Percentiles rank a stretch among this genome's conserved stretches.
Conservation (phyloP, 2,113 vertebrate genomes). For the Mirza zaza region DNA sequence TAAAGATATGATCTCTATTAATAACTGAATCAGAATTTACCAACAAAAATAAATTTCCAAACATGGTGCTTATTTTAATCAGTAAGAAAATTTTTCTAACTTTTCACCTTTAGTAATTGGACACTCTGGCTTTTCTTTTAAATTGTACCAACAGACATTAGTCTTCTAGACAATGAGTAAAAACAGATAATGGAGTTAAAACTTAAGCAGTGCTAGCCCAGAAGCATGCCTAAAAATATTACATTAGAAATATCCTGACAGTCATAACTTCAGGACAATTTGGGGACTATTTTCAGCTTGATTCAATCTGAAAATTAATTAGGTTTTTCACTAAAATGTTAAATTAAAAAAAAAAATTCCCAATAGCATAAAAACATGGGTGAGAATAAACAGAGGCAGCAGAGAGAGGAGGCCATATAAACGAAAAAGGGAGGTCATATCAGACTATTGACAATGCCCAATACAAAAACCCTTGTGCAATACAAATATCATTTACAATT, state of each 20-base stretch:
- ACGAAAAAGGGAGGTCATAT: fast-evolving
- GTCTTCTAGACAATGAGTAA: neutral
- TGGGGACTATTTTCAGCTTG: neutral
- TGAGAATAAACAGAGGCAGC: neutral
- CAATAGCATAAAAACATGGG: neutral
- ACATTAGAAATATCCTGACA: neutral
- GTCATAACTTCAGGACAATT: neutral
- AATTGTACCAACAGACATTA: neutral
- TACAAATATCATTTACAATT: neutral
- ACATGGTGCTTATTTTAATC: neutral
- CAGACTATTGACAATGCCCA: neutral
- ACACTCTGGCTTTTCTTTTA: neutral
- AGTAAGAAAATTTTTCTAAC: neutral
- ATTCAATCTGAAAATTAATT: neutral
- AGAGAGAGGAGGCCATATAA: neutral
- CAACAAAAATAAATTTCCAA: neutral
- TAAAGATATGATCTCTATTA: neutral
- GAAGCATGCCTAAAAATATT: neutral
- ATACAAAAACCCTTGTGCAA: neutral
- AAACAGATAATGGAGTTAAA: neutral
- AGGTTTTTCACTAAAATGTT: neutral
- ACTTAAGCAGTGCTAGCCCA: neutral
- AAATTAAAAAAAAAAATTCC: neutral
- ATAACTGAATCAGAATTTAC: neutral
- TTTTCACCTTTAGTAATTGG: neutral